phyloP scores from a whole-genome alignment of 2,797 vertebrate species.

The Pipistrellus nathusii region DNA sequence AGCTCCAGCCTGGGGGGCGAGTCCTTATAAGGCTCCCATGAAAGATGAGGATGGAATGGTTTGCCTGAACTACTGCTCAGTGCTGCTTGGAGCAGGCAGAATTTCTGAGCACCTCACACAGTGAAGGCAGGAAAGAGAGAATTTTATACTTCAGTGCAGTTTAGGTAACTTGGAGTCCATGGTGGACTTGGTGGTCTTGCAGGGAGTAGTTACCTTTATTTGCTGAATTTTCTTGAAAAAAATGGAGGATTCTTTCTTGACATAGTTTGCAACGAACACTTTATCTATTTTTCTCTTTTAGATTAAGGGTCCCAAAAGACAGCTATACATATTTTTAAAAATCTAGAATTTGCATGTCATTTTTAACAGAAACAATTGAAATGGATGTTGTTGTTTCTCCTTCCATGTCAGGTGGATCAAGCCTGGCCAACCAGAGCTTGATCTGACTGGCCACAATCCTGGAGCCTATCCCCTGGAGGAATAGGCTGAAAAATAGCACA shows the following conservation, averaged over 20 bases:
- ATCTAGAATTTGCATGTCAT: background rate
- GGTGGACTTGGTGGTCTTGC: too few species aligned
- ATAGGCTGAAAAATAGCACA: background rate
- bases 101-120: background rate
- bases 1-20: background rate
- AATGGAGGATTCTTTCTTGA: background rate
- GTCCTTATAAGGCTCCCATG: background rate
- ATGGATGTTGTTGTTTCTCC: background rate
- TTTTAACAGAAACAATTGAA: background rate
- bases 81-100: background rate
- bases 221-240: constrained; percentile 12
- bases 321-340: background rate
- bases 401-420: background rate
- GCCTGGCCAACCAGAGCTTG: background rate
- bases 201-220: background rate
- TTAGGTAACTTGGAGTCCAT: background rate
- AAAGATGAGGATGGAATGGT: background rate
- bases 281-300: constrained; percentile 1
- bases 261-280: background rate
- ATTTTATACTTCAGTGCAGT: background rate
- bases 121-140: background rate
- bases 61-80: background rate
- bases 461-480: too few species aligned
- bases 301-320: background rate
- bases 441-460: background rate